A percentile compares a stretch with the other conserved stretches of the same genome.
phyloP scores from a whole-genome alignment of 2,113 vertebrate genomes.

The Mesocricetus auratus region DNA sequence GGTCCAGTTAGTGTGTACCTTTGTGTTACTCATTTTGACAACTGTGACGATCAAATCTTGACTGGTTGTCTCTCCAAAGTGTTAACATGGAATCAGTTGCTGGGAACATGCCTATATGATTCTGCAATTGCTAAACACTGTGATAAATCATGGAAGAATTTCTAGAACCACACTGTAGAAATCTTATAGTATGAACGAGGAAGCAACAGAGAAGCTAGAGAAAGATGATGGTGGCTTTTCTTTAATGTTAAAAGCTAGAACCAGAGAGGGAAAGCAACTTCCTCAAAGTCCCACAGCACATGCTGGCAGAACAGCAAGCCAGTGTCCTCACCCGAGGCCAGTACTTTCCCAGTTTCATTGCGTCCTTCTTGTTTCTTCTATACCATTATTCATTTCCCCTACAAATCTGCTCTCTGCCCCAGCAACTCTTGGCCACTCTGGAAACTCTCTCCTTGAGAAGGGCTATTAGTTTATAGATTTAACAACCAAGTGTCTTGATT shows the following conservation, averaged over 20 bases:
- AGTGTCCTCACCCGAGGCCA: background rate
- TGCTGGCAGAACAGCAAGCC: background rate
- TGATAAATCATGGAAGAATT: background rate
- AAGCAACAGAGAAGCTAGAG: background rate
- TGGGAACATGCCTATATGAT: background rate
- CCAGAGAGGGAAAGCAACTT: background rate
- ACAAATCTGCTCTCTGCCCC: background rate
- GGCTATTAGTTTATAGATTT: background rate
- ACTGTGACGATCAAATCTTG: background rate
- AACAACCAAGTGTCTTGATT: background rate
- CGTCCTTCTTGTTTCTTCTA: background rate
- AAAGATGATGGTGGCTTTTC: background rate
- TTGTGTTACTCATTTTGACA: background rate
- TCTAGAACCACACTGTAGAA: background rate
- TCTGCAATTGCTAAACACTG: background rate
- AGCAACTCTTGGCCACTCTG: background rate
- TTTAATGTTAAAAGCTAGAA: background rate
- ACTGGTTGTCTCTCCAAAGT: background rate
- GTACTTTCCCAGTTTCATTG: background rate
- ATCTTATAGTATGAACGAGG: background rate
- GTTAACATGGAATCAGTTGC: background rate
- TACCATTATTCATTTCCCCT: background rate
- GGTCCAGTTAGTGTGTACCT: background rate
- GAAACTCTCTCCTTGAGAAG: background rate
- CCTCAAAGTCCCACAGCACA: background rate